Conservation (phyloP, 2,888 invertebrate genomes). For the Stictocephala bisonia region DNA sequence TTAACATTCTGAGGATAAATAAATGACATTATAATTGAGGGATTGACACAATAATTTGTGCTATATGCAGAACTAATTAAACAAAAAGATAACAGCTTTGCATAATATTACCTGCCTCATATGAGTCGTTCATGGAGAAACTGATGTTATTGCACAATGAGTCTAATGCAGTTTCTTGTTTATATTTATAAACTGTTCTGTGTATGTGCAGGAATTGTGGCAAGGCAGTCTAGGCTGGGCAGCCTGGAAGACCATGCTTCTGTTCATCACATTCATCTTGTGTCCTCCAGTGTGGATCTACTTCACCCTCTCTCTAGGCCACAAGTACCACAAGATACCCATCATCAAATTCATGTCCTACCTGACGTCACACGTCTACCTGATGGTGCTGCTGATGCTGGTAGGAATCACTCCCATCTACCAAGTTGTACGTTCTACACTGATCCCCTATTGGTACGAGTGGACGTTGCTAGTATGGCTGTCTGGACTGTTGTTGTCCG, state of each 20-base stretch:
- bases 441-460: constrained; percentile 95
- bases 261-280: constrained; percentile 91
- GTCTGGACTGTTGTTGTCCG: constrained; percentile 93
- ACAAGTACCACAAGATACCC: constrained; percentile 97
- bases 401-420: constrained; percentile 91
- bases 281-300: constrained; percentile 97
- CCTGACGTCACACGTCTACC: constrained; percentile 97
- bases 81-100: no score
- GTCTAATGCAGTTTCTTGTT: no score
- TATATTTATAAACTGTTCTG: no score
- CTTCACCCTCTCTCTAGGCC: constrained; percentile 93
- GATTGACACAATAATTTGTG: no score
- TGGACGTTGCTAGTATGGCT: constrained; percentile 95
- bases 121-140: no score
- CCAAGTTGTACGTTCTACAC: constrained; percentile 77
- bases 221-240: constrained; percentile 97
- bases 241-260: constrained; percentile 92
- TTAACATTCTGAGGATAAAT: no score
- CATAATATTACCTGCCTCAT: no score
- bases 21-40: no score
- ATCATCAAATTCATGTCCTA: constrained; percentile 99
- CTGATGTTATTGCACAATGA: no score
- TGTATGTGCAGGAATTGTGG: constrained; percentile 93
- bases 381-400: constrained; percentile 92
- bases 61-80: no score